These are phyloP conservation scores for Nyctereutes procyonoides DNA, from an alignment of 2,113 vertebrate species.

Conservation along the genomic window DNA sequence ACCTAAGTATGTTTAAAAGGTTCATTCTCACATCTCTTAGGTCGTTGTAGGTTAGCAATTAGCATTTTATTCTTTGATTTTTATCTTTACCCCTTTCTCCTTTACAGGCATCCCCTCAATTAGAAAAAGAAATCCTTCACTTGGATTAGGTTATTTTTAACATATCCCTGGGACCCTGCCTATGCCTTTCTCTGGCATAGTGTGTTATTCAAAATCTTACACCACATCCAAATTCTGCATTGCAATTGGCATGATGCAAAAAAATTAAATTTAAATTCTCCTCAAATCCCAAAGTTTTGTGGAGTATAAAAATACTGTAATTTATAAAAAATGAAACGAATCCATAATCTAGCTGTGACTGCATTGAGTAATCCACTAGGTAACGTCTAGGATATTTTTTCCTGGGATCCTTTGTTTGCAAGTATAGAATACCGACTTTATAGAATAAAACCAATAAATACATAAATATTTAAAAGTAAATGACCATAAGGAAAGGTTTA, in stretches of 20 bases:
- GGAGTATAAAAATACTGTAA: constrained; percentile 9
- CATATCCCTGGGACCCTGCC: not conserved
- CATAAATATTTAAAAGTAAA: constrained; percentile 1
- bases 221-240: constrained; percentile 28
- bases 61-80: constrained; percentile 50
- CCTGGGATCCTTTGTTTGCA: constrained; percentile 9
- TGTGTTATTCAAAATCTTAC: constrained; percentile 54
- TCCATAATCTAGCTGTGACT: not conserved
- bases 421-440: constrained; percentile 1
- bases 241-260: constrained; percentile 37
- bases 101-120: constrained; percentile 22
- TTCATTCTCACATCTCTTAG: constrained; percentile 30
- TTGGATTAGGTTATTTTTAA: constrained; percentile 59
- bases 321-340: constrained; percentile 12
- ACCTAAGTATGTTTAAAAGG: constrained; percentile 34
- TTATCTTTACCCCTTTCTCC: not conserved
- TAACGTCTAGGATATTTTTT: constrained; percentile 28
- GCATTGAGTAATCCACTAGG: not conserved
- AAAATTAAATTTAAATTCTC: constrained; percentile 56
- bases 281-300: constrained; percentile 57
- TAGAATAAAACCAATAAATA: not conserved
- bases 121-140: constrained; percentile 48
- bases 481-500: constrained; percentile 28
- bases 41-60: not conserved
- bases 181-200: constrained; percentile 24